Conservation (phyloP, 2,888 invertebrate genomes). For the Teinopalpus imperialis region DNA sequence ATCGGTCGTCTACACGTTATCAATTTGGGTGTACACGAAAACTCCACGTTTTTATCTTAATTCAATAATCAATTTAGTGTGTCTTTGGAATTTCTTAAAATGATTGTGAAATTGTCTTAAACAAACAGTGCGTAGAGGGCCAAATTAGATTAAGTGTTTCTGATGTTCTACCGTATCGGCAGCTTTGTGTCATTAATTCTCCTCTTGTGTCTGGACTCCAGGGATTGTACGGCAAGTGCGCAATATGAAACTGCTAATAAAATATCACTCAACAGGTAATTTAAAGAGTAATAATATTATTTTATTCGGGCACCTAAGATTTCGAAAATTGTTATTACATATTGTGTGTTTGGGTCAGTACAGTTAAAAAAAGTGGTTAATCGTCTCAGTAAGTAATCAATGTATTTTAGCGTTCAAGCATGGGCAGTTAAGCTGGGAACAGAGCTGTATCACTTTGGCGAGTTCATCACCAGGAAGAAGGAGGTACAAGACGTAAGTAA, state of each 20-base stretch:
- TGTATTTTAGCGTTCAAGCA: slow-evolving; percentile 84
- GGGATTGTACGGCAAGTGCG: slow-evolving; percentile 67
- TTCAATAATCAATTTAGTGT: slow-evolving; percentile 20
- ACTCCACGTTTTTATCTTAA: slow-evolving; percentile 26
- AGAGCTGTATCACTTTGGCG: slow-evolving; percentile 90
- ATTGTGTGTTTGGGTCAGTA: too few species aligned
- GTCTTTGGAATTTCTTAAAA: slow-evolving; percentile 10
- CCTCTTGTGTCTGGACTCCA: slow-evolving; percentile 65
- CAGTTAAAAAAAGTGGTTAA: too few species aligned
- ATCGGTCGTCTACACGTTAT: slow-evolving; percentile 38
- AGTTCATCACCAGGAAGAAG: slow-evolving; percentile 89
- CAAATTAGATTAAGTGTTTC: slow-evolving; percentile 56
- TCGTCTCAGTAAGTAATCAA: too few species aligned
- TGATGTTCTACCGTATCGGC: slow-evolving; percentile 70
- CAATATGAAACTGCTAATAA: slow-evolving; percentile 63
- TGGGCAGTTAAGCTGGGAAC: slow-evolving; percentile 92
- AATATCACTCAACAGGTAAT: slow-evolving; percentile 75
- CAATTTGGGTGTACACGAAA: slow-evolving; percentile 42
- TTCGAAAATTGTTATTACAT: too few species aligned
- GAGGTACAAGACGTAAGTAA: slow-evolving; percentile 88
- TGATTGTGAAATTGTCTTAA: slow-evolving; percentile 37
- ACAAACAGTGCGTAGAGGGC: slow-evolving; percentile 36
- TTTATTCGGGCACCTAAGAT: too few species aligned
- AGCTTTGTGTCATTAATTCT: slow-evolving; percentile 56
- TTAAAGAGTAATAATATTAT: slow-evolving; percentile 24